Evolutionary conservation across 2,797 vertebrate species (phyloP).

Genomic region (Syngnathus rostellatus): DNA sequence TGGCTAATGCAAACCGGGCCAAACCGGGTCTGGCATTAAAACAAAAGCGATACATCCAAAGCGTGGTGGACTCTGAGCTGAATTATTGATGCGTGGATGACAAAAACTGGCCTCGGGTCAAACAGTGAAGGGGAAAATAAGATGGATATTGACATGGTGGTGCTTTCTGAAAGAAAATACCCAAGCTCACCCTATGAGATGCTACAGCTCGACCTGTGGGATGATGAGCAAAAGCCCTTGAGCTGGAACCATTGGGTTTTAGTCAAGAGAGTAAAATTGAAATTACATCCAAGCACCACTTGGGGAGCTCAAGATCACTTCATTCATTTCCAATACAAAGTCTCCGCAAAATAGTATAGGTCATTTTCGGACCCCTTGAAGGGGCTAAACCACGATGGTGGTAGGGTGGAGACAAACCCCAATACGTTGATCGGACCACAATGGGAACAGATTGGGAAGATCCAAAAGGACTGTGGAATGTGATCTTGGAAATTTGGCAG

Average conservation of each 20-base stretch:
- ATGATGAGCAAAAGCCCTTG: slow-evolving; percentile 17
- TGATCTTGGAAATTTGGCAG: background rate
- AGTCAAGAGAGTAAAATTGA: slow-evolving; percentile 21
- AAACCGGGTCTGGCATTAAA: slow-evolving; percentile 36
- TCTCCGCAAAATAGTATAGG: background rate
- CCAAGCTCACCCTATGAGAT: slow-evolving; percentile 6
- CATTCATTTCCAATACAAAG: background rate
- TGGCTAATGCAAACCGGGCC: slow-evolving; percentile 34
- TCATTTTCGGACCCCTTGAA: background rate
- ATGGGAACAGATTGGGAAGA: background rate
- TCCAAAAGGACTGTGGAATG: background rate
- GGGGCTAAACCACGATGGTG: background rate
- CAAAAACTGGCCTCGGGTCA: slow-evolving; percentile 19
- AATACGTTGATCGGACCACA: background rate
- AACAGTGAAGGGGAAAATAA: slow-evolving; percentile 15
- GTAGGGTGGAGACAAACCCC: background rate
- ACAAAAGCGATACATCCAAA: slow-evolving; percentile 38
- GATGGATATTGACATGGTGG: slow-evolving; percentile 14
- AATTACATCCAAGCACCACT: slow-evolving; percentile 29
- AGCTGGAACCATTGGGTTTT: slow-evolving; percentile 22
- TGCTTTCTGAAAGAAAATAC: slow-evolving; percentile 20
- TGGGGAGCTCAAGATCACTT: slow-evolving; percentile 13
- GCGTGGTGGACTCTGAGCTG: slow-evolving; percentile 36
- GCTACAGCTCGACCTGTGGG: slow-evolving; percentile 13
- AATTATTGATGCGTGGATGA: slow-evolving; percentile 49